Evolutionary conservation across 2,888 invertebrate species (phyloP).

Genomic region (Drosophila stalkeri): DNA sequence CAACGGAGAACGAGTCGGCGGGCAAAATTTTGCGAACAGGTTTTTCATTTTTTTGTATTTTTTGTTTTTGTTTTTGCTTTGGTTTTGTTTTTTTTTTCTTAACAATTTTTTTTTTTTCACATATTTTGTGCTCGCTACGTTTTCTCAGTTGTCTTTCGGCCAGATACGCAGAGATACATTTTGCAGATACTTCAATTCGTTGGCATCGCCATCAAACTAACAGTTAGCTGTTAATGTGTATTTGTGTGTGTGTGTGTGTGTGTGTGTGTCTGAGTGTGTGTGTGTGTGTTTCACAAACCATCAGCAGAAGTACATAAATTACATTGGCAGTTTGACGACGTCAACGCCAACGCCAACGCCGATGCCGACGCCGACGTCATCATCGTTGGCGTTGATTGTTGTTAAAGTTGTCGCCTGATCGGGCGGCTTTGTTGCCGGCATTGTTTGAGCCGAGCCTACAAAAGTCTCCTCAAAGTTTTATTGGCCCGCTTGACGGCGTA

Average conservation of each 20-base stretch:
- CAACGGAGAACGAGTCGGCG: slow-evolving; percentile 57
- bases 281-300: slow-evolving; percentile 56
- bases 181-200: slow-evolving; percentile 53
- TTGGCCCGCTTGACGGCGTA: slow-evolving; percentile 36
- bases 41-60: slow-evolving; percentile 39
- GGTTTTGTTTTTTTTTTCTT: slow-evolving; percentile 15
- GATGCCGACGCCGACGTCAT: slow-evolving; percentile 25
- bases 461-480: slow-evolving; percentile 24
- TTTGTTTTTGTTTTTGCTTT: slow-evolving; percentile 15
- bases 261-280: slow-evolving; percentile 15
- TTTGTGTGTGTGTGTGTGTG: slow-evolving; percentile 3
- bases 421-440: slow-evolving; percentile 36
- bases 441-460: slow-evolving; percentile 55
- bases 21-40: slow-evolving; percentile 62
- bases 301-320: slow-evolving; percentile 71
- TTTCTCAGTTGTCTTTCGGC: slow-evolving; percentile 9
- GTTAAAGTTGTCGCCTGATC: slow-evolving; percentile 53
- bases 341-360: slow-evolving; percentile 25
- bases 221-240: slow-evolving; percentile 51
- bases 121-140: slow-evolving; percentile 9
- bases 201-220: slow-evolving; percentile 44
- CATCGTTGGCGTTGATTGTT: slow-evolving; percentile 36
- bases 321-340: slow-evolving; percentile 72
- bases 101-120: slow-evolving; percentile 16
- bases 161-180: slow-evolving; percentile 48